Percentiles rank a stretch among this genome's conserved stretches.
These are phyloP conservation scores for Periplaneta americana DNA, from an alignment of 1,140 invertebrate species.

Conservation along the genomic window DNA sequence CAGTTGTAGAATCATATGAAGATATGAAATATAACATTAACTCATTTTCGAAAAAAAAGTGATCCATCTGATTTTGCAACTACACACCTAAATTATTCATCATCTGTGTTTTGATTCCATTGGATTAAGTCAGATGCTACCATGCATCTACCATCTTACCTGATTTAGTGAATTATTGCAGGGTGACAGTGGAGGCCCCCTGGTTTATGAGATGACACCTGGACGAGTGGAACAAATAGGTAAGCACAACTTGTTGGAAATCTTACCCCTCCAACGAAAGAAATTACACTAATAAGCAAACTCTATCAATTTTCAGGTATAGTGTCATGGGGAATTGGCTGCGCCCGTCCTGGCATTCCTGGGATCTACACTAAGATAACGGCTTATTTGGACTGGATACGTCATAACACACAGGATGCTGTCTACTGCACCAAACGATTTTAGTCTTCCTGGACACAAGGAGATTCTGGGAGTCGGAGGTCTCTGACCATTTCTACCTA, in stretches of 20 bases:
- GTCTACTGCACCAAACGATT: slow-evolving; percentile 67
- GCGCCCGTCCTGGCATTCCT: slow-evolving; percentile 37
- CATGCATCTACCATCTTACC: too few relatives aligned
- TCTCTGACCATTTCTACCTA: too few relatives aligned
- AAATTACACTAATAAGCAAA: neutral
- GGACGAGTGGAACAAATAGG: slow-evolving; percentile 12
- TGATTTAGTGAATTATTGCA: too few relatives aligned
- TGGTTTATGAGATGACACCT: neutral
- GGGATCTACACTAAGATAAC: slow-evolving; percentile 44
- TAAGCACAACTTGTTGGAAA: neutral
- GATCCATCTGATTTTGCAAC: too few relatives aligned
- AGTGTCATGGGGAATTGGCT: slow-evolving; percentile 43
- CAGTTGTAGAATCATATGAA: too few relatives aligned
- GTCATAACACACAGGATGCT: slow-evolving; percentile 61
- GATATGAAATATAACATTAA: too few relatives aligned
- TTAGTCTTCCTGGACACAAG: too few relatives aligned
- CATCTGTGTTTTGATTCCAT: too few relatives aligned
- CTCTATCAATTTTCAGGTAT: slow-evolving; percentile 30
- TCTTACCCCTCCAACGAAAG: neutral
- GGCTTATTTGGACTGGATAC: slow-evolving; percentile 14
- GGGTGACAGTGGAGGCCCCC: slow-evolving; percentile 8
- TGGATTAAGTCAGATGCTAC: too few relatives aligned
- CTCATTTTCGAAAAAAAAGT: too few relatives aligned
- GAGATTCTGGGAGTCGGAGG: too few relatives aligned
- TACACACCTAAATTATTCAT: too few relatives aligned